A percentile compares a stretch with the other conserved stretches of the same genome.
Evolutionary conservation across 2,888 invertebrate species (phyloP).

Genomic region (Digitonthophagus gazella): DNA sequence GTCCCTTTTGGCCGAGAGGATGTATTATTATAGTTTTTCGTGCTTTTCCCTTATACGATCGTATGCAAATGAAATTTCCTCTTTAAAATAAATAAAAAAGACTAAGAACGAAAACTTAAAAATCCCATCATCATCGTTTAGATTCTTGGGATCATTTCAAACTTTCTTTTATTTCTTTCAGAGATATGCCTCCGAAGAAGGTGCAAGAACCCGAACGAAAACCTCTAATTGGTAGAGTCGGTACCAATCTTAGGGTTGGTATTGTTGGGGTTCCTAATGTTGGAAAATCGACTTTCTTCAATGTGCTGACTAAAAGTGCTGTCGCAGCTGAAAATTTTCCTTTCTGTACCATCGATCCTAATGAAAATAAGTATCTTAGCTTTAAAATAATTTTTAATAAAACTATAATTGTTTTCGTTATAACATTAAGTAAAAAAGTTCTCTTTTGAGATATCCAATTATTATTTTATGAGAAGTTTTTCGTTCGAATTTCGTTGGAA

Average conservation of each 20-base stretch:
- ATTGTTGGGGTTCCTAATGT: slow-evolving; percentile 98
- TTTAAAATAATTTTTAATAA: slow-evolving; percentile 29
- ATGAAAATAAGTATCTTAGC: slow-evolving; percentile 98
- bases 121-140: no score
- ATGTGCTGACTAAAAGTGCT: slow-evolving; percentile 95
- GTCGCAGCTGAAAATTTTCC: slow-evolving; percentile 99
- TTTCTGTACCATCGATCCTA: slow-evolving; percentile 99
- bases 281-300: slow-evolving; percentile 99
- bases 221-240: slow-evolving; percentile 90
- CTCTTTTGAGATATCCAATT: no score
- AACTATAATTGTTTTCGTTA: no score
- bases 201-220: slow-evolving; percentile 85
- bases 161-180: slow-evolving; percentile 19
- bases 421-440: no score
- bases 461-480: no score
- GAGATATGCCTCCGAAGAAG: slow-evolving; percentile 80
- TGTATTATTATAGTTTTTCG: slow-evolving; percentile 26
- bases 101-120: no score
- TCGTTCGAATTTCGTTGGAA: no score
- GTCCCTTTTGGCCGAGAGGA: slow-evolving; percentile 23
- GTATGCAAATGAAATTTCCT: slow-evolving; percentile 19
- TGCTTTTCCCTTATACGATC: slow-evolving; percentile 13
- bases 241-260: slow-evolving; percentile 94
- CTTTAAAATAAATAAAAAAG: no score
- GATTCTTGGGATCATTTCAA: no score